Evolutionary conservation across 1,140 invertebrate genomes (phyloP), one percentile per base, ranked within the genome.

Genomic region (Caerostris darwini): DNA sequence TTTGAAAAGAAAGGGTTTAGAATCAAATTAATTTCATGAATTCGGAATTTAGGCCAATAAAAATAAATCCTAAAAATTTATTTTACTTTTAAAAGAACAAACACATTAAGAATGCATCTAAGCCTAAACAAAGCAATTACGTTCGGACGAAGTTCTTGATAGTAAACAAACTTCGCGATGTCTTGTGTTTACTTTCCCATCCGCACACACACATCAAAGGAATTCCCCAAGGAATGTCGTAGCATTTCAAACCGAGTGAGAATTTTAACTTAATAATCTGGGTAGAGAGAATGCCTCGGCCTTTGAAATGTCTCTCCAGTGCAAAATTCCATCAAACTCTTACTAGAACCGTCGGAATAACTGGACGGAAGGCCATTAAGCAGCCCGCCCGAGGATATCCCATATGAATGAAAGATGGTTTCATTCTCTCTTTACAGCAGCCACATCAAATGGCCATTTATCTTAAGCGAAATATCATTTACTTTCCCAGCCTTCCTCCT

Each of bases 381-480:
- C n/a, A 17, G 12, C 8, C 7, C 8, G 71, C 19, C 19, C 3
- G 19, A 81, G 19, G 71, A 53, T 50, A 10, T 19, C 10, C 71
- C 19, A 14, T 81, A 58, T 85, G 82, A 56, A 85, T 85, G 82
- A 85, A 85, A 58, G 82, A 85, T 85, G 56, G 56, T 1, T 56
- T 58, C 50, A 8, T 34, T 58, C 53, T 5, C 56, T 58, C n/a
- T 53, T 4, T 19, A n/a, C 82, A 58, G n/a, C 82, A 3, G 17
- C 82, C 50, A 7, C 53, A 85, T 85, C 82, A 85, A 85, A 85
- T 58, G 82, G 14, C 56, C 82, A 85, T 85, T 85, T 58, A 56
- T 85, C 82, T 85, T 53, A n/a, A 19, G 82, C 54, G 58, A 57
- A 85, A 85, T 85, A 85, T 85, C 82, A 85, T 85, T 58, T 85